Evolutionary conservation across 1,140 invertebrate genomes (phyloP).

Genomic region (Glossosoma conforme): DNA sequence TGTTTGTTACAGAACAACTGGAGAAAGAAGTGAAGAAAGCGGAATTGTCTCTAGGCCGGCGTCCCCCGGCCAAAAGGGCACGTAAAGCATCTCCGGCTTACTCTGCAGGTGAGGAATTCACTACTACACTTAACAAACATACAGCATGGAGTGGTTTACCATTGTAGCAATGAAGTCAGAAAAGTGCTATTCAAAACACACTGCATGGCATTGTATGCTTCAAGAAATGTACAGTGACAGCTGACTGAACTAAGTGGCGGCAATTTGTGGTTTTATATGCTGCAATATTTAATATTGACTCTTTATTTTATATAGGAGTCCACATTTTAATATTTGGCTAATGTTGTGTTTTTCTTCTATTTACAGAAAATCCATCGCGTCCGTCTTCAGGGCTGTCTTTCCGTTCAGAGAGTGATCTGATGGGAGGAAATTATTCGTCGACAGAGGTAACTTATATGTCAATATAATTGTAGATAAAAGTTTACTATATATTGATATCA

Average conservation of each 20-base stretch:
- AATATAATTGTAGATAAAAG: no score
- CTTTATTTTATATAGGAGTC: background rate
- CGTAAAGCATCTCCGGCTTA: slow-evolving; percentile 18
- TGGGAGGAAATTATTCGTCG: slow-evolving; percentile 7
- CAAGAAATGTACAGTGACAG: no score
- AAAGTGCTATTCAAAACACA: no score
- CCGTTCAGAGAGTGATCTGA: slow-evolving; percentile 22
- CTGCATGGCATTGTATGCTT: no score
- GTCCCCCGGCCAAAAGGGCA: slow-evolving; percentile 5
- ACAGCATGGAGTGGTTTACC: background rate
- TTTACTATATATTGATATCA: no score
- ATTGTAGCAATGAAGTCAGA: no score
- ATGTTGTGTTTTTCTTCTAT: slow-evolving; percentile 7
- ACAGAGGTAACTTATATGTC: slow-evolving; percentile 1
- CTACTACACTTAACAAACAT: slow-evolving; percentile 1
- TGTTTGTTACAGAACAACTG: slow-evolving; percentile 23
- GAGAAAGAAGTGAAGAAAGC: slow-evolving; percentile 16
- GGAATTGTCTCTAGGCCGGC: background rate
- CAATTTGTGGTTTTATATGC: background rate
- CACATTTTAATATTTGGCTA: background rate
- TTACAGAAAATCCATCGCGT: slow-evolving; percentile 21
- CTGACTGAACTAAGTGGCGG: no score
- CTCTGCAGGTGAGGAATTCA: slow-evolving; percentile 6
- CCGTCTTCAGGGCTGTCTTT: slow-evolving; percentile 29
- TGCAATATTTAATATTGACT: background rate